Base-by-base conservation (phyloP, 2,888 invertebrate species). In the Therioaphis trifolii region DNA sequence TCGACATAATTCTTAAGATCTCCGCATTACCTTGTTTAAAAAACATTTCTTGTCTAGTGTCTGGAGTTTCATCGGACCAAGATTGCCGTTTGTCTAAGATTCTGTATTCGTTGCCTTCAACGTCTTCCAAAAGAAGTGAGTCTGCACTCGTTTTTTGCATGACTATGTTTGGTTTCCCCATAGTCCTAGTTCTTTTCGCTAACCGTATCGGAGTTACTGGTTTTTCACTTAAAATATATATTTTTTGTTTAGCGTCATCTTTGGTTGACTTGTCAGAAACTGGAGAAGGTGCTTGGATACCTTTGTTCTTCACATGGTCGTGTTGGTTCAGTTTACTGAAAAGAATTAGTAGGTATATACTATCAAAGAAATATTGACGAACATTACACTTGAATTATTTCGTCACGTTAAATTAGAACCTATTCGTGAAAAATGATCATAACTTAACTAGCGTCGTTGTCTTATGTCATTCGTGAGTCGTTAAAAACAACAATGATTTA, bases 1-100 rank as follows among this genome's bases (percentile, higher is more conserved):
- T 92, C 79, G 91, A 90, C 85, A 92, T 92, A 0, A 96, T 89
- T 85, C 95, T 91, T 75, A 96, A 89, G 85, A 96, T 94, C 90
- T 96, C 96, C 0, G 95, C 93, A 87, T 95, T 94, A 0, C 95
- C 96, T 87, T 95, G 95, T 87, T 94, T 92, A 63, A 94, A 94
- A 87, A 94, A 96, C 87, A 93, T 92, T 87, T 94, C 93, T 87
- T 85, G 84, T 15, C 85, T 80, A 4, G 63, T 75, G 35, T 40
- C 69, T 3, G 78, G 24, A 12, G 55, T 75, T 1, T 84, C 84
- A 15, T 66, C 69, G 43, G 78, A 71, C 69, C 78, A 84, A 24
- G 61, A 66, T n/a, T 11, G 71, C 15, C 80, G 80, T 66, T 74
- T 82, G 27, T 87, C 87, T 68, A 87, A 84, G 35, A 85, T 86